Evolutionary conservation across 2,113 vertebrate genomes (phyloP).

Genomic region (Oryzias melastigma): DNA sequence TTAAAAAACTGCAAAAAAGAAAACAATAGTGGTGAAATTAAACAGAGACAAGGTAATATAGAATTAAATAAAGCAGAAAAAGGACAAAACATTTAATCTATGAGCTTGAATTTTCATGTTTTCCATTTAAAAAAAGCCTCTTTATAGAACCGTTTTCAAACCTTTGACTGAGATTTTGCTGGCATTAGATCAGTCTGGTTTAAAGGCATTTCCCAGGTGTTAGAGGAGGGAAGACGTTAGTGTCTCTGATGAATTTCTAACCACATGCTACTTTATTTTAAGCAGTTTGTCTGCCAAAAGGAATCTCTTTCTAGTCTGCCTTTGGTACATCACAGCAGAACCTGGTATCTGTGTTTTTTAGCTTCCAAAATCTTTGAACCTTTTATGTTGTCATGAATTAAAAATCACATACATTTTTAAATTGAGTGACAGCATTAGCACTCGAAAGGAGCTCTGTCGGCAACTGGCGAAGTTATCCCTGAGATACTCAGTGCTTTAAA

Average conservation of each 20-base stretch:
- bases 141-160: constrained; percentile 32
- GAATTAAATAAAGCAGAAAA: not conserved
- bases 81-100: not conserved
- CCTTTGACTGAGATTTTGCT: constrained; percentile 34
- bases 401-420: not conserved
- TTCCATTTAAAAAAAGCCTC: not conserved
- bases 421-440: not conserved
- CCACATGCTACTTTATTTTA: constrained; percentile 47
- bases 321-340: constrained; percentile 7
- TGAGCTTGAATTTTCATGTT: too few species aligned
- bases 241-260: constrained; percentile 28
- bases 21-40: constrained; percentile 1
- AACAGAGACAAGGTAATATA: not conserved
- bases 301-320: constrained; percentile 37
- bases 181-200: constrained; percentile 41
- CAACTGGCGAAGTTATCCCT: too few species aligned
- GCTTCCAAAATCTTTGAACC: not conserved
- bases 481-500: too few species aligned
- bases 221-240: not conserved
- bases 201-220: constrained; percentile 43
- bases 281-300: constrained; percentile 42
- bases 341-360: constrained; percentile 10
- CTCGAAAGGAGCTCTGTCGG: not conserved
- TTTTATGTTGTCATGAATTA: not conserved
- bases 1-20: not conserved